Base-by-base conservation (phyloP, 2,888 invertebrate genomes). In the Cordilura impudica region DNA sequence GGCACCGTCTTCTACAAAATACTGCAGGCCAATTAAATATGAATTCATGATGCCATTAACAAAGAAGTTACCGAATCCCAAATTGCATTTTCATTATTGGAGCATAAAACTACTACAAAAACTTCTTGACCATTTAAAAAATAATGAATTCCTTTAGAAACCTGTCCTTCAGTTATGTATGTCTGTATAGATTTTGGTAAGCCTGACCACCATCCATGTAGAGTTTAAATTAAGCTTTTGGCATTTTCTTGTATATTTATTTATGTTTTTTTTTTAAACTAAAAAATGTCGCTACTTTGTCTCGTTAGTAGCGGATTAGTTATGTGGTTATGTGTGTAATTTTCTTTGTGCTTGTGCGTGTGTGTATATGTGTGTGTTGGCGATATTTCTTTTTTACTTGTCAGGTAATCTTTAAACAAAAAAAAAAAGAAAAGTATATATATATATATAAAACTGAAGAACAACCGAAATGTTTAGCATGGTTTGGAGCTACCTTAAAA, bases 281-380 rank as follows among this genome's bases (percentile, higher is more conserved):
- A 18, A 70, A 56, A 66, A 67, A 61, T 45, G 14, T 58, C 63
- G 61, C 54, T 54, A 66, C 65, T 78, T 74, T 74, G 78, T 71
- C 66, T 79, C 70, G 74, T 71, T 79, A 71, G 71, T 67, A 61
- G 75, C 71, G 75, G 79, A 79, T 79, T 75, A 79, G 60, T 61
- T 78, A 67, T 71, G 71, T 51, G 75, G 56, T 56, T 75, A 56
- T 63, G 71, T 51, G 75, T 51, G 49, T 75, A 56, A 58, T 53
- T 73, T 61, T 54, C 35, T 56, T 63, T 58, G 49, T 53, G 12
- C 47, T 43, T 63, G 45, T 54, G 26, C 26, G 21, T 49, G 45
- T 47, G 53, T 19, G 45, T 47, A 47, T 35, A 10, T 14, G 10
- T 49, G 6, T 47, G 18, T 29, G 45, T 53, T 12, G n/a, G 12